phyloP scores from a whole-genome alignment of 1,140 invertebrate genomes.

The Agrilus planipennis region DNA sequence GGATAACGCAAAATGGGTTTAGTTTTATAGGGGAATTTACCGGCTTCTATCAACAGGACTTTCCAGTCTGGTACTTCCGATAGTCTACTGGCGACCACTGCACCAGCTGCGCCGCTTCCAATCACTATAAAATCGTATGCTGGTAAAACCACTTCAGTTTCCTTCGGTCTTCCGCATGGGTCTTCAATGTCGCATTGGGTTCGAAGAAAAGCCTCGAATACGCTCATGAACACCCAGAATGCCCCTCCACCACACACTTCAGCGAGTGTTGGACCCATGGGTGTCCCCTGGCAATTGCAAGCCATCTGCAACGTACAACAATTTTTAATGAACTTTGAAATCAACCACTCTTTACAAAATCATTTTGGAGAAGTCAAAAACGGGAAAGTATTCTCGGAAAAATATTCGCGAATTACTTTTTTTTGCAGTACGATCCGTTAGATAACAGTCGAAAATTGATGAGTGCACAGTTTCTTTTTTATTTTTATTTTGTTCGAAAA shows the following conservation, averaged over 20 bases:
- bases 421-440: too few species aligned
- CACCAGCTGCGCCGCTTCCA: neutral
- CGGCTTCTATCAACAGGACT: neutral
- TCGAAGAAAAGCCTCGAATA: constrained; percentile 68
- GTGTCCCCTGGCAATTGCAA: neutral
- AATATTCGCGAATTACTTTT: too few species aligned
- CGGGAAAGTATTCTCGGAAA: too few species aligned
- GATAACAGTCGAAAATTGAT: too few species aligned
- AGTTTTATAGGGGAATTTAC: too few species aligned
- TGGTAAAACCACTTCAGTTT: neutral
- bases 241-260: neutral
- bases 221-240: constrained; percentile 74
- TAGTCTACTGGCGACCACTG: constrained; percentile 1
- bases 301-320: neutral
- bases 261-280: neutral
- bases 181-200: constrained; percentile 76
- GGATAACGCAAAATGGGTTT: too few species aligned
- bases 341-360: too few species aligned
- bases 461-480: too few species aligned
- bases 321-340: too few species aligned
- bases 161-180: constrained; percentile 53
- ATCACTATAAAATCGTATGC: constrained; percentile 4
- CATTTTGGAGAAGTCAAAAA: too few species aligned
- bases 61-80: constrained; percentile 2
- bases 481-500: too few species aligned